phyloP scores from a whole-genome alignment of 2,113 vertebrate genomes.

The Etheostoma spectabile region DNA sequence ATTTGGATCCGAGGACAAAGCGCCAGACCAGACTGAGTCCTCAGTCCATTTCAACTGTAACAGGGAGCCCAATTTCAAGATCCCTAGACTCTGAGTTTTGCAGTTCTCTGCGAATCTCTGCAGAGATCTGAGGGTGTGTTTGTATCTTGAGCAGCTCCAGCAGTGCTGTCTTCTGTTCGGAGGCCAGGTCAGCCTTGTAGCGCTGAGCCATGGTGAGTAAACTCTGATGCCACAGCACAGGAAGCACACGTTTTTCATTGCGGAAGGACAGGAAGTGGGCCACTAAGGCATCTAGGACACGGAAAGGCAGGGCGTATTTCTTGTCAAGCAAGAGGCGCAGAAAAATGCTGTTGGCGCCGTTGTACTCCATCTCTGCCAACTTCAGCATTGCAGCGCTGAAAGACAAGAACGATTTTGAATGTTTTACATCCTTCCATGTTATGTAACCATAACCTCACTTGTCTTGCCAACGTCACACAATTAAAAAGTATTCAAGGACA shows the following conservation, averaged over 20 bases:
- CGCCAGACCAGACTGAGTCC: background rate
- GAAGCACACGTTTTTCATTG: slow-evolving; percentile 88
- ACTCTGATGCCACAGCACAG: slow-evolving; percentile 98
- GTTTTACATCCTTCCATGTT: slow-evolving; percentile 43
- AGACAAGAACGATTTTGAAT: background rate
- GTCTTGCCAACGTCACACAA: background rate
- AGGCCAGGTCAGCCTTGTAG: slow-evolving; percentile 95
- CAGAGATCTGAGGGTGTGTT: slow-evolving; percentile 87
- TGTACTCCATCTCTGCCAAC: slow-evolving; percentile 96
- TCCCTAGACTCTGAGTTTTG: slow-evolving; percentile 89
- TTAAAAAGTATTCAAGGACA: background rate
- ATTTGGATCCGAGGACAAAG: slow-evolving; percentile 3
- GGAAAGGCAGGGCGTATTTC: slow-evolving; percentile 98
- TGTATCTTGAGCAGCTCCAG: slow-evolving; percentile 93
- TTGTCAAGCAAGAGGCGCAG: slow-evolving; percentile 96
- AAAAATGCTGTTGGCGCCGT: slow-evolving; percentile 97
- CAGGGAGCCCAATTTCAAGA: slow-evolving; percentile 82
- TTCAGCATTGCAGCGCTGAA: slow-evolving; percentile 95
- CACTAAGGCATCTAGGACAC: slow-evolving; percentile 95
- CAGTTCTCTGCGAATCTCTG: slow-evolving; percentile 92
- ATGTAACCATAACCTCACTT: slow-evolving; percentile 8
- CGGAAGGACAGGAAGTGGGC: slow-evolving; percentile 97
- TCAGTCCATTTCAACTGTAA: slow-evolving; percentile 83
- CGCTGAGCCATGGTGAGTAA: slow-evolving; percentile 93
- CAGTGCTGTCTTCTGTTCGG: slow-evolving; percentile 92